These are phyloP conservation scores for Tipula unca DNA, from an alignment of 2,888 invertebrate genomes.

Conservation along the genomic window DNA sequence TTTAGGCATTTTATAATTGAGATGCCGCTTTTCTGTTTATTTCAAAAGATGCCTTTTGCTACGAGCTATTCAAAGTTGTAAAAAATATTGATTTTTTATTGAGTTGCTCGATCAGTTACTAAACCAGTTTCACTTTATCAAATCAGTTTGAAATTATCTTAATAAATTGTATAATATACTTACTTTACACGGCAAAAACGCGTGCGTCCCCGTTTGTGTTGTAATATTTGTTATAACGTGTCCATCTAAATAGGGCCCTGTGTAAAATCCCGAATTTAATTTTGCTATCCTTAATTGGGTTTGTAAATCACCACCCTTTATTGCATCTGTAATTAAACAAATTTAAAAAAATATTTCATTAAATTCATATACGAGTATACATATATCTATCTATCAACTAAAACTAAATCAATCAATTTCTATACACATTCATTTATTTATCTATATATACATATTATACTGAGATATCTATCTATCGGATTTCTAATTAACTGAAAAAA, in stretches of 20 bases:
- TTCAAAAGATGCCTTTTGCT: no score
- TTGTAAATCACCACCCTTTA: background rate
- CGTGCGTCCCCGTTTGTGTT: conserved; percentile 83
- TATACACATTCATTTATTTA: background rate
- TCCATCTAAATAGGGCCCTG: conserved; percentile 79
- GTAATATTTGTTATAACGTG: conserved; percentile 79
- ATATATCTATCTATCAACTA: background rate
- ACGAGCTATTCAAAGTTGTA: no score
- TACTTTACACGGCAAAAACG: conserved; percentile 83
- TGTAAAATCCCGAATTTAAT: conserved; percentile 34
- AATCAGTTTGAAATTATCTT: no score
- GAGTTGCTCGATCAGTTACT: no score
- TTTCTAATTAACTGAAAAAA: background rate
- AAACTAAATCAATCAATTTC: background rate
- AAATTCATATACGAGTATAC: background rate
- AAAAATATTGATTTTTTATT: no score
- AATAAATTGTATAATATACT: no score
- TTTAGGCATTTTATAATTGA: no score
- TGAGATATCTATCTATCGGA: background rate
- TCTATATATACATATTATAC: background rate
- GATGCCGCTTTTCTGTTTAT: no score
- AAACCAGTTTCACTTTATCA: no score
- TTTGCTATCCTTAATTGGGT: background rate
- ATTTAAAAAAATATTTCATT: background rate
- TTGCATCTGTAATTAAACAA: conserved; percentile 8